Conservation (phyloP, 23 tunicate species). For the Halocynthia aurantium region DNA sequence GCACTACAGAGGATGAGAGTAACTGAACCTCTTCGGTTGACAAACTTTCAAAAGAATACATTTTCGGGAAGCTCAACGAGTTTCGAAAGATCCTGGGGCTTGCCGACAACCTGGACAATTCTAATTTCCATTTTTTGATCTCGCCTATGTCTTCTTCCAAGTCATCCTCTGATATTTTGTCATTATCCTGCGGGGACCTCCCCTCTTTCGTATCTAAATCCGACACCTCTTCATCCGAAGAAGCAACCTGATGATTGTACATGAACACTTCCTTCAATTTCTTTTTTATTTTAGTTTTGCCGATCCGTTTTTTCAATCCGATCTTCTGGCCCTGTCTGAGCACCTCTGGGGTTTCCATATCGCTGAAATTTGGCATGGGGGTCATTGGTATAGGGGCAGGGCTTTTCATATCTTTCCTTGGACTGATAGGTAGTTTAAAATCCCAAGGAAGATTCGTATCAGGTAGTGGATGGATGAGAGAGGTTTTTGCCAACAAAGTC, state of each 20-base stretch:
- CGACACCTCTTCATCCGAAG: constrained; percentile 8
- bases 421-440: too few species aligned
- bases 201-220: neutral
- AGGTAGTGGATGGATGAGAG: too few species aligned
- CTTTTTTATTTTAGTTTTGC: constrained; percentile 30
- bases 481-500: too few species aligned
- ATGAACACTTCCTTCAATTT: constrained; percentile 33
- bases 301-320: constrained; percentile 35
- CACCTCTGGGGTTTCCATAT: constrained; percentile 25
- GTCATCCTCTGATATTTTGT: constrained; percentile 1
- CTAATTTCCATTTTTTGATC: neutral
- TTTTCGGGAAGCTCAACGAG: neutral
- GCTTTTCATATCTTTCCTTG: neutral
- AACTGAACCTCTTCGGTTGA: constrained; percentile 6
- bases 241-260: constrained; percentile 37
- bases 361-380: constrained; percentile 17
- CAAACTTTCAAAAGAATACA: neutral
- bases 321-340: constrained; percentile 19
- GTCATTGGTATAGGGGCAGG: constrained; percentile 14
- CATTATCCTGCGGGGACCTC: neutral
- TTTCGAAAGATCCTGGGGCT: neutral
- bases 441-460: too few species aligned
- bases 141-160: too few species aligned
- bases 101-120: neutral
- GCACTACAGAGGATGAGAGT: neutral